Conservation (phyloP, 2,113 vertebrate species). For the Ceratotherium simum region DNA sequence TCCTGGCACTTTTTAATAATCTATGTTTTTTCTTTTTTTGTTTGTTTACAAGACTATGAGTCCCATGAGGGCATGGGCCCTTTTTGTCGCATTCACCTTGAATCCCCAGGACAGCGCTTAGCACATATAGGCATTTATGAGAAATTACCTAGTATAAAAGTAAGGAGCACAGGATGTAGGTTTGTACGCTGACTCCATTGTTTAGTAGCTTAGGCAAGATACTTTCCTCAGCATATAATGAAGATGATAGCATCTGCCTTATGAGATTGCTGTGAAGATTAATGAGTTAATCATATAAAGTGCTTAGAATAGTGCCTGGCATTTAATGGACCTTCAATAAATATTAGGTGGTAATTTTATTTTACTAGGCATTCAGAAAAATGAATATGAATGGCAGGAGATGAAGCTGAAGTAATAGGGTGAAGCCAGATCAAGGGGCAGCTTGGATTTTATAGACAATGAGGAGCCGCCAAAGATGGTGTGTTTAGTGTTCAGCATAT, state of each 20-base stretch:
- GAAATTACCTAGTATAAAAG: neutral
- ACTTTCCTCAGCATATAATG: conserved; percentile 3
- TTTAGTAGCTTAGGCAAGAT: neutral
- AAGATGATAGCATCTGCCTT: neutral
- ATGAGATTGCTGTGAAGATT: neutral
- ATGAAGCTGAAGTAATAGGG: neutral
- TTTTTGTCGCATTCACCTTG: neutral
- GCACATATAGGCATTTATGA: neutral
- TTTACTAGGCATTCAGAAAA: conserved; percentile 46
- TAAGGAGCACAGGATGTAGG: neutral
- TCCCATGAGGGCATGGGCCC: neutral
- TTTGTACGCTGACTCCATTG: neutral
- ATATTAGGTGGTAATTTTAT: conserved; percentile 1
- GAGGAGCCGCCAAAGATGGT: neutral
- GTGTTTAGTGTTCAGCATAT: neutral
- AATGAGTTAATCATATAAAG: conserved; percentile 24
- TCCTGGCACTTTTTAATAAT: neutral
- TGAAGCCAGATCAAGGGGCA: neutral
- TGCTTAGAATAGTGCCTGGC: neutral
- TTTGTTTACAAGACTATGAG: neutral
- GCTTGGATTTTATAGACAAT: neutral
- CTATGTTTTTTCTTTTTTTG: neutral
- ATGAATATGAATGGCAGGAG: neutral
- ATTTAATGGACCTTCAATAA: conserved; percentile 23
- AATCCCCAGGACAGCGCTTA: neutral